phyloP scores from a whole-genome alignment of 2,113 vertebrate genomes.

The Poicephalus meyeri region DNA sequence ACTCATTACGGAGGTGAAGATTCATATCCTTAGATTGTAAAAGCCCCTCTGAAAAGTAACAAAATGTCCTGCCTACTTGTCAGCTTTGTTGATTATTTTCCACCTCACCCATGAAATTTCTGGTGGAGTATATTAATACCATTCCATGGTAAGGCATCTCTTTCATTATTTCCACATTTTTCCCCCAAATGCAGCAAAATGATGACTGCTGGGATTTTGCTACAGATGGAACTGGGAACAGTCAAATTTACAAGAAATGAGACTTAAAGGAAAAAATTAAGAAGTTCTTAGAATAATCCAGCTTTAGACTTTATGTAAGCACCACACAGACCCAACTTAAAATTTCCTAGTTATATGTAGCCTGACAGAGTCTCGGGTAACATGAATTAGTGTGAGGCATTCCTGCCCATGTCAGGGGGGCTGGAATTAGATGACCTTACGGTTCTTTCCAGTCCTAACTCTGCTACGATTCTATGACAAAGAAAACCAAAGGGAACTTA shows the following conservation, averaged over 20 bases:
- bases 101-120: not conserved
- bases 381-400: not conserved
- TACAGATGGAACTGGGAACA: not conserved
- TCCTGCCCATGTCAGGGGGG: not conserved
- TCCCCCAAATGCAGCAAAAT: not conserved
- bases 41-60: not conserved
- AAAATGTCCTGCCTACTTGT: not conserved
- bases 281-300: conserved; percentile 20
- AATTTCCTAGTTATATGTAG: not conserved
- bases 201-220: not conserved
- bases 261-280: not conserved
- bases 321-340: not conserved
- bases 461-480: not conserved
- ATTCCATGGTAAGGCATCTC: not conserved
- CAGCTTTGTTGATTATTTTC: not conserved
- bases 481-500: not conserved
- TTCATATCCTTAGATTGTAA: not conserved
- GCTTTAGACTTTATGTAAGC: conserved; percentile 20
- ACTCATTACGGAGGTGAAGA: not conserved
- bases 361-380: not conserved
- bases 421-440: not conserved
- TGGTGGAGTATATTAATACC: not conserved
- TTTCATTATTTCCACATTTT: not conserved
- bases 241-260: not conserved
- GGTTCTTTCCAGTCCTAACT: not conserved